phyloP scores from a whole-genome alignment of 2,797 vertebrate species.

The Pseudocheirus occidentalis region DNA sequence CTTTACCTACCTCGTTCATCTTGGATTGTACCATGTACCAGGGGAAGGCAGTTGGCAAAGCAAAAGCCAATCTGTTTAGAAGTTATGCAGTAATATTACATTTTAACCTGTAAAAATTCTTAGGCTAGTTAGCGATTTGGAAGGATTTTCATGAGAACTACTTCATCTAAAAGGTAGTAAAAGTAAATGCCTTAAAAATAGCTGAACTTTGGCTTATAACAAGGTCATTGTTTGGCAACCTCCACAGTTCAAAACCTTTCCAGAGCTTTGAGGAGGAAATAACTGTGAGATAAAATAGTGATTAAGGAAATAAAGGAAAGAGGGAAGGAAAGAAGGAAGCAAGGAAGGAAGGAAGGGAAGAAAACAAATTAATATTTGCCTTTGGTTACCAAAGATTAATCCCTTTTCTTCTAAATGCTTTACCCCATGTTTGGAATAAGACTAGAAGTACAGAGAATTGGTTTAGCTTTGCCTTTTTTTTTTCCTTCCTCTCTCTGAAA shows the following conservation, averaged over 20 bases:
- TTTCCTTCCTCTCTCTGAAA: conserved; percentile 72
- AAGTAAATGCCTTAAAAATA: conserved; percentile 82
- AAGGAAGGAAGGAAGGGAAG: not conserved
- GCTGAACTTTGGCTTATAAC: conserved; percentile 76
- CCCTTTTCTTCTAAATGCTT: conserved; percentile 73
- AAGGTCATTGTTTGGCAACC: conserved; percentile 75
- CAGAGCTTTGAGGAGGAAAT: conserved; percentile 70
- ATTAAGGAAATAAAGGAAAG: conserved; percentile 58
- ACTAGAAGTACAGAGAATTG: conserved; percentile 65
- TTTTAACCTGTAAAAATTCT: conserved; percentile 77
- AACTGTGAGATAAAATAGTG: conserved; percentile 69
- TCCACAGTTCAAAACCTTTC: conserved; percentile 76
- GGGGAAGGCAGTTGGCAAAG: conserved; percentile 58
- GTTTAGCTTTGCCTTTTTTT: conserved; percentile 65
- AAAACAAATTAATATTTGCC: conserved; percentile 65
- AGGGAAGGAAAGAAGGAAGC: not conserved
- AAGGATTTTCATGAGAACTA: conserved; percentile 81
- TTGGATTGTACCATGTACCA: conserved; percentile 62
- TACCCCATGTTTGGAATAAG: conserved; percentile 69
- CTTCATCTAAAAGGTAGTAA: conserved; percentile 78
- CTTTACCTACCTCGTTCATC: conserved; percentile 17
- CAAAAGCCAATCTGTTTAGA: conserved; percentile 70
- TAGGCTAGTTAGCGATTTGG: conserved; percentile 77
- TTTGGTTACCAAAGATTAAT: conserved; percentile 69
- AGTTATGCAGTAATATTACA: conserved; percentile 66